These are phyloP conservation scores for Bubo blakistoni DNA, from an alignment of 2,113 vertebrate species.

Conservation along the genomic window DNA sequence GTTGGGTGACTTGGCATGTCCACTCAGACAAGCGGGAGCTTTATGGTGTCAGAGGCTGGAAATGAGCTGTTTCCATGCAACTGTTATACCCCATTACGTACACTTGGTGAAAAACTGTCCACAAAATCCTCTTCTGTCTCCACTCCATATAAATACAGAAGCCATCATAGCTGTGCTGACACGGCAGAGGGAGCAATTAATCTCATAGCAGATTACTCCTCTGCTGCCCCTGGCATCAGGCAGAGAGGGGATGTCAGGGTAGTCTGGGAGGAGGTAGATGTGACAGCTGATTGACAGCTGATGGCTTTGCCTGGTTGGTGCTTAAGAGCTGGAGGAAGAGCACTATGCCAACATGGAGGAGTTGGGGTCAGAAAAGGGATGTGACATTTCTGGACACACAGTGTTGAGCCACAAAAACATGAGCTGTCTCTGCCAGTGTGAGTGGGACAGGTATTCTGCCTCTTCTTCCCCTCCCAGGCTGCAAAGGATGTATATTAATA, in stretches of 20 bases:
- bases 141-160: background rate
- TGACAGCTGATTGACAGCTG: background rate
- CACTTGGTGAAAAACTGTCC: background rate
- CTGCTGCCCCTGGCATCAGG: background rate
- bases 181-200: background rate
- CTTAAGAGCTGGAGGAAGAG: background rate
- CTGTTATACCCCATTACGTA: background rate
- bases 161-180: background rate
- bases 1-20: background rate
- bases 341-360: background rate
- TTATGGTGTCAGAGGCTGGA: background rate
- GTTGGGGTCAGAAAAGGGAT: background rate
- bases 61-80: background rate
- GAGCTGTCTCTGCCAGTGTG: background rate
- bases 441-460: background rate
- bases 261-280: background rate
- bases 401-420: background rate
- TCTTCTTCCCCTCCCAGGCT: background rate
- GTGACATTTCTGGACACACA: background rate
- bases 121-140: background rate
- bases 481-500: background rate
- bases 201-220: background rate
- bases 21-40: background rate
- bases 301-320: background rate
- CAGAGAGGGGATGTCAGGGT: background rate